Conservation (phyloP, 2,888 invertebrate species). For the Xestia sexstrigata region DNA sequence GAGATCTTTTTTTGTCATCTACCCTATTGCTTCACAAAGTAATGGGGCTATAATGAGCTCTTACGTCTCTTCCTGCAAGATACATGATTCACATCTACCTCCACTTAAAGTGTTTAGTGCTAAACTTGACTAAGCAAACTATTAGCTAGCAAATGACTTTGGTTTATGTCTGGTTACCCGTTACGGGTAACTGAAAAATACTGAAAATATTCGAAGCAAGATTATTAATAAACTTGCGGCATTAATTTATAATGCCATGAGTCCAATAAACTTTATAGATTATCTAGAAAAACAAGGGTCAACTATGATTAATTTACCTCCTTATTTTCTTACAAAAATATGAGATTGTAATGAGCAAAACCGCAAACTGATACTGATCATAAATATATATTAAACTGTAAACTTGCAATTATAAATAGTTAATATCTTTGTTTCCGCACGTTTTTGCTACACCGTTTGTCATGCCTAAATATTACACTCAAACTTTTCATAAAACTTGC, state of each 20-base stretch:
- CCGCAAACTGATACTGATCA: constrained; percentile 18
- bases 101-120: neutral
- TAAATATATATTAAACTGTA: neutral
- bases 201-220: neutral
- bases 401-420: neutral
- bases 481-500: no score
- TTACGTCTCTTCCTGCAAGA: constrained; percentile 16
- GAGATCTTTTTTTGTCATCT: no score
- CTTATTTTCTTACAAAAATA: constrained; percentile 37
- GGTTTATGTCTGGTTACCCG: neutral
- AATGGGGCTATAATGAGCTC: constrained; percentile 14
- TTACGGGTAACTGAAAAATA: neutral
- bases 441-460: neutral
- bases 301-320: constrained; percentile 25
- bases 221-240: neutral
- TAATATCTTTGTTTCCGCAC: no score
- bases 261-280: neutral
- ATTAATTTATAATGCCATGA: no score
- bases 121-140: neutral
- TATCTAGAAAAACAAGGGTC: neutral
- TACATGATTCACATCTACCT: neutral
- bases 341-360: constrained; percentile 26
- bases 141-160: neutral
- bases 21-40: constrained; percentile 23
- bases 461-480: neutral